Evolutionary conservation across 2,797 vertebrate species (phyloP).

Genomic region (Liparis tanakae): DNA sequence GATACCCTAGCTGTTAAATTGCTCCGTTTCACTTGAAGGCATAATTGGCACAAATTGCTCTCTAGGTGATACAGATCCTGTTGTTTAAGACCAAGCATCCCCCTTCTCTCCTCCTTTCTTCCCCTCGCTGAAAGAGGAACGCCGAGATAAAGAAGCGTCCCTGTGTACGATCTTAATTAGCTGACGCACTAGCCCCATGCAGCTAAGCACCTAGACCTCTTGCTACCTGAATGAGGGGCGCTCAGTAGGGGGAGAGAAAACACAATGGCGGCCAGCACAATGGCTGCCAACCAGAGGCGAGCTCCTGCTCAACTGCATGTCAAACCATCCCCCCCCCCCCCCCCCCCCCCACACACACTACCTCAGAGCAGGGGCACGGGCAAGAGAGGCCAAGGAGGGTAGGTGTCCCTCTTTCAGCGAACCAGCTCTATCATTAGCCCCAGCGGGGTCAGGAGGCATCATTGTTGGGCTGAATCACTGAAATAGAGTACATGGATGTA

Average conservation of each 20-base stretch:
- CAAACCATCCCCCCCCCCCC: conserved; percentile 70
- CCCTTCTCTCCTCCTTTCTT: conserved; percentile 73
- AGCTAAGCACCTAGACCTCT: conserved; percentile 83
- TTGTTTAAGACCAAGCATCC: conserved; percentile 85
- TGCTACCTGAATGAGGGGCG: conserved; percentile 80
- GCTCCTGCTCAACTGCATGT: conserved; percentile 71
- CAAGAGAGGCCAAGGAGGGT: conserved; percentile 76
- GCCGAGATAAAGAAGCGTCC: conserved; percentile 75
- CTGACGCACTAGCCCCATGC: conserved; percentile 77
- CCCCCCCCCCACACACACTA: conserved; percentile 29
- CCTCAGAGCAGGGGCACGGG: conserved; percentile 71
- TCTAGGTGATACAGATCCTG: conserved; percentile 87
- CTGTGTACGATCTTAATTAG: conserved; percentile 82
- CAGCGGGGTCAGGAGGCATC: conserved; percentile 80
- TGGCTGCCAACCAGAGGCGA: conserved; percentile 75
- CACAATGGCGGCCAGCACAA: conserved; percentile 76
- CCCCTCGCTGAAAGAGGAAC: conserved; percentile 69
- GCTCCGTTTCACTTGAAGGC: conserved; percentile 85
- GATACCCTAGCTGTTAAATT: conserved; percentile 87
- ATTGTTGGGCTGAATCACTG: conserved; percentile 81
- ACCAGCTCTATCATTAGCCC: conserved; percentile 80
- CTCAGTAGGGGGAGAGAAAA: conserved; percentile 79
- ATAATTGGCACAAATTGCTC: conserved; percentile 88
- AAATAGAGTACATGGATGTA: conserved; percentile 80
- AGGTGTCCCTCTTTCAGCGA: conserved; percentile 80